These are phyloP conservation scores for Odontocolon sp. DNA, from an alignment of 2,888 invertebrate genomes.

Conservation along the genomic window DNA sequence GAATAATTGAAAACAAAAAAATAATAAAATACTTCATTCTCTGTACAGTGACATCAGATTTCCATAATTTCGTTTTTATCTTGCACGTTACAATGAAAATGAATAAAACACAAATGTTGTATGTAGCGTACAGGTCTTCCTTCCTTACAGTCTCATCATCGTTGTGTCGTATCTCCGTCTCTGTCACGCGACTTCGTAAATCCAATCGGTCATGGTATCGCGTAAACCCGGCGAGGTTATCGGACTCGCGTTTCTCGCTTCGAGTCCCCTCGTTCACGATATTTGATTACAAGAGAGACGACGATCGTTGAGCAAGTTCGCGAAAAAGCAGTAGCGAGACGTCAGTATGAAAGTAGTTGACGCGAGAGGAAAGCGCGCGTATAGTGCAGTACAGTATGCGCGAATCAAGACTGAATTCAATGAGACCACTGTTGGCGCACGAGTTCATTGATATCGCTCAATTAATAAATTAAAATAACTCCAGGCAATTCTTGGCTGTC, in stretches of 20 bases:
- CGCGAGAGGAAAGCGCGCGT: conserved; percentile 7
- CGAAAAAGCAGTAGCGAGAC: conserved; percentile 6
- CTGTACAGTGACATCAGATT: too few relatives aligned
- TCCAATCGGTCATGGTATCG: conserved; percentile 8
- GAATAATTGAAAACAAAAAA: too few relatives aligned
- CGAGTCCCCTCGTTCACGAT: neutral
- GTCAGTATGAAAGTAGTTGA: conserved; percentile 12
- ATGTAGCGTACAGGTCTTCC: neutral
- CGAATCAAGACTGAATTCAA: conserved; percentile 73
- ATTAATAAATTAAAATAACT: conserved; percentile 79
- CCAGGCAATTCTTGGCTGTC: conserved; percentile 62
- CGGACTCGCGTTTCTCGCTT: conserved; percentile 36
- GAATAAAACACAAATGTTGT: neutral
- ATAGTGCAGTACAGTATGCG: neutral
- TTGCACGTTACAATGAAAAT: too few relatives aligned
- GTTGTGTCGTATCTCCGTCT: too few relatives aligned
- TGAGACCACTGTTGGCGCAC: conserved; percentile 77
- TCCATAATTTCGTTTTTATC: too few relatives aligned
- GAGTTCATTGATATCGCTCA: conserved; percentile 79
- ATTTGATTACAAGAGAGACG: conserved; percentile 19
- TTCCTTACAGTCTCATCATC: too few relatives aligned
- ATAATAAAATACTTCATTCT: too few relatives aligned
- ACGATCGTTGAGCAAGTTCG: conserved; percentile 15
- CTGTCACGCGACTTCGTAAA: conserved; percentile 25
- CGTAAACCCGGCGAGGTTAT: conserved; percentile 49